A percentile compares a stretch with the other conserved stretches of the same genome.
Conservation (phyloP, 2,888 invertebrate species). For the Microplitis manilae region DNA sequence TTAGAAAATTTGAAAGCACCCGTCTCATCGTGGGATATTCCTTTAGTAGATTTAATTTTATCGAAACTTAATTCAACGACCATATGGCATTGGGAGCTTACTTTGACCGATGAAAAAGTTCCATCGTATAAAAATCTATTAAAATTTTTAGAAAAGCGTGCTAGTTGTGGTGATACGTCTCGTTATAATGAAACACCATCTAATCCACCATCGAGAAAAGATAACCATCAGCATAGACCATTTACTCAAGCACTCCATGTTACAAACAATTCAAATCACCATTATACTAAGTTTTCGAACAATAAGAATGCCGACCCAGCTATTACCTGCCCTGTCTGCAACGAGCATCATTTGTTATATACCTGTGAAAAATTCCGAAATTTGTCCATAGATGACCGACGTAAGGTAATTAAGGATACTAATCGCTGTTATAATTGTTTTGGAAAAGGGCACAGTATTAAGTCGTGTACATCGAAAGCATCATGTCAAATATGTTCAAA, state of each 20-base stretch:
- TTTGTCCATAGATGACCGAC: neutral
- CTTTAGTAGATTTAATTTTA: constrained; percentile 31
- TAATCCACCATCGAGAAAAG: neutral
- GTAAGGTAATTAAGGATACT: neutral
- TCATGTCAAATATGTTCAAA: constrained; percentile 21
- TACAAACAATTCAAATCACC: neutral
- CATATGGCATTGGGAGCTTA: constrained; percentile 36
- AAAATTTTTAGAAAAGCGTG: constrained; percentile 33
- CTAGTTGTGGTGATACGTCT: constrained; percentile 1
- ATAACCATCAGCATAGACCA: neutral
- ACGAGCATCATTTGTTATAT: neutral
- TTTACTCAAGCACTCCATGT: neutral
- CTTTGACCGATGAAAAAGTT: neutral
- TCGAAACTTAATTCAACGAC: constrained; percentile 29
- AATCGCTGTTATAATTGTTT: constrained; percentile 11
- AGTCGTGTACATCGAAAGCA: neutral
- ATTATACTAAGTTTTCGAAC: neutral
- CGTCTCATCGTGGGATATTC: constrained; percentile 31
- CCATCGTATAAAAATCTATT: constrained; percentile 5
- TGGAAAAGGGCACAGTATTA: neutral
- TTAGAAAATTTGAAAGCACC: constrained; percentile 34
- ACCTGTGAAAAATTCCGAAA: constrained; percentile 2
- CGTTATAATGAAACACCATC: neutral
- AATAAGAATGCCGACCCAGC: neutral
- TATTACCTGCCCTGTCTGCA: constrained; percentile 18